These are phyloP conservation scores for Anguilla marmorata DNA, from an alignment of 2,797 vertebrate species.

Conservation along the genomic window DNA sequence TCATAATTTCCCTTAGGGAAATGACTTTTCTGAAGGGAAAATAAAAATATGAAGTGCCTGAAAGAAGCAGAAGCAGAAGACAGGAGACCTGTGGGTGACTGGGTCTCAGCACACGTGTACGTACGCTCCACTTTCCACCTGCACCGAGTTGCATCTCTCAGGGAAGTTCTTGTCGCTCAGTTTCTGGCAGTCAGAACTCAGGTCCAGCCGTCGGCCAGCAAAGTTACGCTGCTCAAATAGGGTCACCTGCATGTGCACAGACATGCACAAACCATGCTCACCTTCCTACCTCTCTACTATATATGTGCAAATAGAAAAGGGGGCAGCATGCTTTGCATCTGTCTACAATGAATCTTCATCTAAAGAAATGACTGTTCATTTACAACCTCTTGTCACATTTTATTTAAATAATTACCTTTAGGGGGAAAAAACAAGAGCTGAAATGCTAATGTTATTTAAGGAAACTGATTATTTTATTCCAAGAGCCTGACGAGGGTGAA, in stretches of 20 bases:
- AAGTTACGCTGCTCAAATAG: slow-evolving; percentile 80
- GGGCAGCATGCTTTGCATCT: not conserved
- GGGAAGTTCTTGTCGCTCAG: slow-evolving; percentile 76
- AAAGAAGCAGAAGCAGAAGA: not conserved
- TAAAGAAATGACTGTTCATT: not conserved
- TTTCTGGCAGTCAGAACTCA: slow-evolving; percentile 71
- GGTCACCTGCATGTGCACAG: slow-evolving; percentile 66
- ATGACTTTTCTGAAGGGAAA: slow-evolving; percentile 1
- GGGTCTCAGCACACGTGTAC: slow-evolving; percentile 46
- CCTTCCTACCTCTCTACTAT: not conserved
- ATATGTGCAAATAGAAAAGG: not conserved
- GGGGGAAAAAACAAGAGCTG: not conserved
- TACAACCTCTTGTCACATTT: not conserved
- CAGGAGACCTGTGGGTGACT: not conserved
- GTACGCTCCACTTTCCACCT: slow-evolving; percentile 78
- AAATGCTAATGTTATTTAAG: not conserved
- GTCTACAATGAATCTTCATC: not conserved
- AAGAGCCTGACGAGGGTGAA: not conserved
- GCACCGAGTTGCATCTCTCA: slow-evolving; percentile 79
- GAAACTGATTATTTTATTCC: not conserved
- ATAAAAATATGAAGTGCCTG: not conserved
- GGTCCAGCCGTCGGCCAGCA: slow-evolving; percentile 72
- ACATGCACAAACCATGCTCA: not conserved
- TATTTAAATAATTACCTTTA: not conserved
- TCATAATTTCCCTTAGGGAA: not conserved